Base-by-base conservation (phyloP, 1,140 invertebrate species). In the Hesperophylax magnus region DNA sequence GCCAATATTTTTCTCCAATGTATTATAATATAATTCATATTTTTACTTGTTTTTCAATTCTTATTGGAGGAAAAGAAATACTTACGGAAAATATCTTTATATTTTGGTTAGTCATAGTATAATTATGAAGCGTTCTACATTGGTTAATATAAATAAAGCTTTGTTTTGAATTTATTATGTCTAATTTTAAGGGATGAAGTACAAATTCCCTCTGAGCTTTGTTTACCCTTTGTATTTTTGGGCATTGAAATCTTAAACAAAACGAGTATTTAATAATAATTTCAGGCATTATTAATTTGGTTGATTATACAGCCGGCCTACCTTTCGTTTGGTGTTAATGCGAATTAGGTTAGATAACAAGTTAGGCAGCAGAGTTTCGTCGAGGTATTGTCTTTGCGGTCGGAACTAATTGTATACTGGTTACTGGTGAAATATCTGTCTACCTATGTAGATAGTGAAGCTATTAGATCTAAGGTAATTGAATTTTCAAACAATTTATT, bases 181-280 rank as follows among this genome's bases (percentile, higher is more conserved):
- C 27, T 39, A 39, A 31, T 67, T 39, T 39, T n/a, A 31, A 39
- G 65, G 65, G 27, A 18, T 67, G 65, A 67, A 67, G 31, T 17
- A 39, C 1, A 61, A 22, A 9, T 39, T 39, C 65, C 31, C 65
- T 67, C 27, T 18, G 27, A 18, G 24, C 65, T 39, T 67, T 67
- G 65, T 67, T 67, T 67, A 5, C 65, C 65, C 31, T 39, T 67
- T 67, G 65, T 67, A 15, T 39, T 67, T 34, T 31, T 9, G 5
- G 31, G 27, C 31, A 67, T 67, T n/a, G 27, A 67, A 67, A 67
- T 67, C 27, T 34, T 31, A 27, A 67, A 67, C 65, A 67, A 67
- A 67, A 67, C 65, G 65, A 39, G 34, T 31, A 67, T 31, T 67
- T 67, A 67, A 31, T 20, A 34, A 67, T 67, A 67, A 67, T 67